These are phyloP conservation scores for Epizoanthus rinbou DNA, from an alignment of 92 coral and sea anemone species.

Conservation along the genomic window DNA sequence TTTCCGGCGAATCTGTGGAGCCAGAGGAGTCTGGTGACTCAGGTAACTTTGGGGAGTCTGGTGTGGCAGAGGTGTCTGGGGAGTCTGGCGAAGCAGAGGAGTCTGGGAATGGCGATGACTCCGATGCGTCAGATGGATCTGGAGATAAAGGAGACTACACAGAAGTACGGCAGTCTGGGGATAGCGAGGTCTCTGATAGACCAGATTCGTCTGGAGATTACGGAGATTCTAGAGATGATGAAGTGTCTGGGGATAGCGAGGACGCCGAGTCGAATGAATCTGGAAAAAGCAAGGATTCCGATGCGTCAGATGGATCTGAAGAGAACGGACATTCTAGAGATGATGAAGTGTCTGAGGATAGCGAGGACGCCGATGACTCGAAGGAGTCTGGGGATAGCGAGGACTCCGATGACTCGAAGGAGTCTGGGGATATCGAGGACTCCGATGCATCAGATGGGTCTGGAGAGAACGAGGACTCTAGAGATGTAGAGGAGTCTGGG, in stretches of 20 bases:
- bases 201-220: not conserved
- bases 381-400: slow-evolving; percentile 12
- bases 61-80: not conserved
- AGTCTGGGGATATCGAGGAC: not conserved
- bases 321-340: not conserved
- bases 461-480: not conserved
- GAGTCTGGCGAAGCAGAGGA: slow-evolving; percentile 31
- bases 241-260: not conserved
- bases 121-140: slow-evolving; percentile 28
- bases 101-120: slow-evolving; percentile 3
- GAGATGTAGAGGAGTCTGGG: not conserved
- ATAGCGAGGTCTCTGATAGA: not conserved
- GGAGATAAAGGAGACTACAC: not conserved
- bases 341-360: slow-evolving; percentile 15
- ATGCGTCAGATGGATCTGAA: not conserved
- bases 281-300: slow-evolving; percentile 1
- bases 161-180: not conserved
- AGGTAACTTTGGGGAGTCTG: slow-evolving; percentile 25
- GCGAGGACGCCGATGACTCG: slow-evolving; percentile 21
- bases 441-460: not conserved
- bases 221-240: slow-evolving; percentile 25
- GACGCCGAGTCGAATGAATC: not conserved
- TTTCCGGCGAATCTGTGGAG: slow-evolving; percentile 27
- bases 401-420: not conserved
- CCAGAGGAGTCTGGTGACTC: slow-evolving; percentile 7